These are phyloP conservation scores for Meleagris gallopavo DNA, from an alignment of 2,113 vertebrate genomes.

Conservation along the genomic window DNA sequence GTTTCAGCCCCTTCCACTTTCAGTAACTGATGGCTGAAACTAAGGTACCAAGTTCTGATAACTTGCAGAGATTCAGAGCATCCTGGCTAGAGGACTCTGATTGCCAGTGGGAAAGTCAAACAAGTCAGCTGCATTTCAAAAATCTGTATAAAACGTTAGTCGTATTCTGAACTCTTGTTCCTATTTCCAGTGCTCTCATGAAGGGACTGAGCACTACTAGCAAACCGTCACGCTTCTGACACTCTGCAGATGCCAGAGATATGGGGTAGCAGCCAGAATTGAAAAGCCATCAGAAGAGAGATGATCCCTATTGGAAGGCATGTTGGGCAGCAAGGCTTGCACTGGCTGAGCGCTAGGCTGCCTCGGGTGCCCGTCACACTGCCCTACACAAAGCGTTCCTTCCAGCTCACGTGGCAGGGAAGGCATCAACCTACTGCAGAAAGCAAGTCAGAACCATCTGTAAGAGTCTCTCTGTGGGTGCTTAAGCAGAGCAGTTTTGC, in stretches of 20 bases:
- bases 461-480: neutral
- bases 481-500: neutral
- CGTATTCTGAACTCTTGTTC: neutral
- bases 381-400: neutral
- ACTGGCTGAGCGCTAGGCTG: too few species aligned
- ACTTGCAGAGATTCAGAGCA: neutral
- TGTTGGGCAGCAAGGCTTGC: too few species aligned
- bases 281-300: neutral
- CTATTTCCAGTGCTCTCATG: neutral
- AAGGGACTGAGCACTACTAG: neutral
- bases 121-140: neutral
- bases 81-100: neutral
- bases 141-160: too few species aligned
- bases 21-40: neutral
- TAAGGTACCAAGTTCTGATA: neutral
- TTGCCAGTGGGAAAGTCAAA: neutral
- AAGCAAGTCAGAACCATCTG: neutral
- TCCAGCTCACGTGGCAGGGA: neutral
- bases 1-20: neutral
- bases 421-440: neutral
- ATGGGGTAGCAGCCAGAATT: neutral
- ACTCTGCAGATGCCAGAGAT: neutral
- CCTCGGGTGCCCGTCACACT: neutral
- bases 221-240: neutral
- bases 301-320: neutral